A percentile compares a stretch with the other conserved stretches of the same genome.
phyloP scores from a whole-genome alignment of 1,140 invertebrate species.

The Neotoxoptera formosana region DNA sequence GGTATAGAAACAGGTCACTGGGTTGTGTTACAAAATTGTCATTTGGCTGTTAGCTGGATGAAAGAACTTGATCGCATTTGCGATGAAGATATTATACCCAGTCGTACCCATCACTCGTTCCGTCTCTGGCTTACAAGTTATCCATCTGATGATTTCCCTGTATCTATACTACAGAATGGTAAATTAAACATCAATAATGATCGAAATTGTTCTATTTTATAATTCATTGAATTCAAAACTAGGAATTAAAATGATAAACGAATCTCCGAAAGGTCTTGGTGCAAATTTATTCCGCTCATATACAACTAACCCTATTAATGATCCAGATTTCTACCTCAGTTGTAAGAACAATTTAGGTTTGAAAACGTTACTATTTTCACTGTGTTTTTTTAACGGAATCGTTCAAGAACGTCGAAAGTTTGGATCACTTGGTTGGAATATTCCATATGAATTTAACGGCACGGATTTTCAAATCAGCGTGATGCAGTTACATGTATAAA shows the following conservation, averaged over 20 bases:
- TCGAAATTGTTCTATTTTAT: not conserved
- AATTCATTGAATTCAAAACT: not conserved
- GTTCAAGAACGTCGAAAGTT: conserved; percentile 89
- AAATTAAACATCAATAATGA: conserved; percentile 47
- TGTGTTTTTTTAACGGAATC: conserved; percentile 92
- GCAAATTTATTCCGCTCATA: conserved; percentile 88
- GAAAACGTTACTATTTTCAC: conserved; percentile 80
- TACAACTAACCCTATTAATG: conserved; percentile 77
- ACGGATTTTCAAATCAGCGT: conserved; percentile 87
- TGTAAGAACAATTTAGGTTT: conserved; percentile 72
- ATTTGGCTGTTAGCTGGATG: conserved; percentile 93
- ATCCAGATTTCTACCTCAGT: conserved; percentile 73
- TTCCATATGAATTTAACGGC: conserved; percentile 94
- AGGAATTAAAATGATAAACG: conserved; percentile 59
- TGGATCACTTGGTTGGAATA: conserved; percentile 92
- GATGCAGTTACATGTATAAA: conserved; percentile 77
- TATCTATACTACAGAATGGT: conserved; percentile 86
- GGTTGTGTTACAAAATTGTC: conserved; percentile 95
- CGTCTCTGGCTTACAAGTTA: conserved; percentile 93
- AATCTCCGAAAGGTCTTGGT: conserved; percentile 63
- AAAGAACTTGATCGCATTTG: conserved; percentile 81
- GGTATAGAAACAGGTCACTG: conserved; percentile 81
- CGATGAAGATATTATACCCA: conserved; percentile 75
- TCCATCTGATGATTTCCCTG: conserved; percentile 83
- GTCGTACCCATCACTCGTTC: conserved; percentile 76